These are phyloP conservation scores for Chrysotoxum bicinctum DNA, from an alignment of 2,888 invertebrate species.

Conservation along the genomic window DNA sequence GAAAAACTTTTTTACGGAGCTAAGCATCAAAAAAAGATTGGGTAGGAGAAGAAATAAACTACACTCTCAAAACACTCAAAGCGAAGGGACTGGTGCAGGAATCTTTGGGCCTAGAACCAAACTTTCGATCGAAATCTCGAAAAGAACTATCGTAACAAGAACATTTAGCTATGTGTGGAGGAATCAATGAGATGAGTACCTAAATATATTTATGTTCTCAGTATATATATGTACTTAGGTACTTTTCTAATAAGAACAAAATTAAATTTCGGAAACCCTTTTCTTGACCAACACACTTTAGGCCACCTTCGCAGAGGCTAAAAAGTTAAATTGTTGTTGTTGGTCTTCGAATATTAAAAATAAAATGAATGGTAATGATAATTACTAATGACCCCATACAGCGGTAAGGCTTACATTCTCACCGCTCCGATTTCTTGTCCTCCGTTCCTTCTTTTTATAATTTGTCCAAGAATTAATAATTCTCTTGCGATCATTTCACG, in stretches of 20 bases:
- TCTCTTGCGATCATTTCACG: slow-evolving; percentile 71
- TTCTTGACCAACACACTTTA: slow-evolving; percentile 32
- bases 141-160: too few species aligned
- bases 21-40: too few species aligned
- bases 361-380: slow-evolving; percentile 75
- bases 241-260: background rate
- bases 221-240: too few species aligned
- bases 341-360: slow-evolving; percentile 73
- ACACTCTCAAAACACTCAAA: too few species aligned
- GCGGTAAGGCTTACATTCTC: slow-evolving; percentile 62
- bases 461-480: slow-evolving; percentile 73
- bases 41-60: too few species aligned
- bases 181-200: too few species aligned
- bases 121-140: too few species aligned
- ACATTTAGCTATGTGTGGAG: too few species aligned
- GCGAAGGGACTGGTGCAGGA: too few species aligned
- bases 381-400: slow-evolving; percentile 74
- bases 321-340: slow-evolving; percentile 61
- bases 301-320: slow-evolving; percentile 24
- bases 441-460: slow-evolving; percentile 55
- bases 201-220: too few species aligned
- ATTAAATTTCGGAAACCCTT: background rate
- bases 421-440: slow-evolving; percentile 40
- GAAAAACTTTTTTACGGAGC: too few species aligned
- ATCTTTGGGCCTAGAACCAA: too few species aligned